These are phyloP conservation scores for Patella caerulea DNA, from an alignment of 2,888 invertebrate genomes.

Conservation along the genomic window DNA sequence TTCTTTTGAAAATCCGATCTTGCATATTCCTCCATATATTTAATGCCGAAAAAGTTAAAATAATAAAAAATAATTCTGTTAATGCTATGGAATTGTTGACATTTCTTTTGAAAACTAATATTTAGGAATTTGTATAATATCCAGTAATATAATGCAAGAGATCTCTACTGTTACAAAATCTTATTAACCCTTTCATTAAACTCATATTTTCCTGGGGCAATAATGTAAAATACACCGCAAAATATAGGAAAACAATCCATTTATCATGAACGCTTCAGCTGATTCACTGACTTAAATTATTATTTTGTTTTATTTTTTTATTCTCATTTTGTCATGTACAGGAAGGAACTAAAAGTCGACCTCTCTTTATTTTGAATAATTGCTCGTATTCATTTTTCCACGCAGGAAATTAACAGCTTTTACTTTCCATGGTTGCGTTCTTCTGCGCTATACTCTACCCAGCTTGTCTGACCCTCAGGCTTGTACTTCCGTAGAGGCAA, in stretches of 20 bases:
- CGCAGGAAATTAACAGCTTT: constrained; percentile 38
- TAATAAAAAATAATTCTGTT: too few species aligned
- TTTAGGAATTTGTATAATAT: too few species aligned
- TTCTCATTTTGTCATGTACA: constrained; percentile 16
- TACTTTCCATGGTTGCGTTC: constrained; percentile 27
- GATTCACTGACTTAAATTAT: background rate
- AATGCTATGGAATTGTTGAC: too few species aligned
- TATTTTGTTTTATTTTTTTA: background rate
- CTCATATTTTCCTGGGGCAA: background rate
- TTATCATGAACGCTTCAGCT: constrained; percentile 6
- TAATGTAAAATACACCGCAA: constrained; percentile 6
- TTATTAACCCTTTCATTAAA: constrained; percentile 5
- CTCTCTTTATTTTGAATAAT: constrained; percentile 24
- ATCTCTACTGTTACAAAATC: background rate
- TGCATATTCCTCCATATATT: too few species aligned
- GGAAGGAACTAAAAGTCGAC: constrained; percentile 20
- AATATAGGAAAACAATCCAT: constrained; percentile 13
- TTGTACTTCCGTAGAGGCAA: constrained; percentile 27
- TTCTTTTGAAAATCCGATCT: too few species aligned
- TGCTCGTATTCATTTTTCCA: constrained; percentile 26
- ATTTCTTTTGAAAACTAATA: too few species aligned
- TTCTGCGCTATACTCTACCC: constrained; percentile 24
- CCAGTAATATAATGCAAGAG: too few species aligned
- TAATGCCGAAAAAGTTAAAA: too few species aligned
- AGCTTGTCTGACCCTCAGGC: constrained; percentile 26